Percentiles rank a stretch among this genome's conserved stretches.
Evolutionary conservation across 2,888 invertebrate species (phyloP).

Genomic region (Petrolisthes manimaculis): DNA sequence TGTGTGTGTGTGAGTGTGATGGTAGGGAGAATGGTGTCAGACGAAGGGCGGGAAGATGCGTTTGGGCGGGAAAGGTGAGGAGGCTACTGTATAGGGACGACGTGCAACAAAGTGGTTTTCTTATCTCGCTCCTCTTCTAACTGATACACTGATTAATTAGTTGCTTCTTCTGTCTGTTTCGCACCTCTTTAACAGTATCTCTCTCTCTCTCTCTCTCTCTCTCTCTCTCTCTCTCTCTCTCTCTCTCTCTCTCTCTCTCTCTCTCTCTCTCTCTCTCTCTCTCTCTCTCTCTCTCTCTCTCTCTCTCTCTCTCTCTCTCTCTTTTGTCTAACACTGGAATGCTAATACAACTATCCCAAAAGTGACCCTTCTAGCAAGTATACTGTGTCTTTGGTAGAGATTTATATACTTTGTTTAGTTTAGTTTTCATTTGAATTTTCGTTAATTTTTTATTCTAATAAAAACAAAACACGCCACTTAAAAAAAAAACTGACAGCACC

Average conservation of each 20-base stretch:
- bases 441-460: no score
- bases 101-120: background rate
- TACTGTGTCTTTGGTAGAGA: no score
- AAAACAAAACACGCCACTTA: no score
- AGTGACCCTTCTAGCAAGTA: no score
- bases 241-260: background rate
- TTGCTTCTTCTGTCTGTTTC: background rate
- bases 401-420: no score
- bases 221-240: background rate
- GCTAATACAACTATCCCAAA: no score
- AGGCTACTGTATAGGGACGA: background rate
- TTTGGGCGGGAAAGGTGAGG: background rate
- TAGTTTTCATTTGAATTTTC: no score
- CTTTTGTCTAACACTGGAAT: background rate
- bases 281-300: slow-evolving; percentile 17
- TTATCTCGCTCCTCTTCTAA: background rate
- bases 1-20: no score
- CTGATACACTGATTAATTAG: background rate
- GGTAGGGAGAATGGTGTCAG: no score
- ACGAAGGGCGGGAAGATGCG: background rate
- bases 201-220: background rate
- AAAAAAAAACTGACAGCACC: no score
- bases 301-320: slow-evolving; percentile 16
- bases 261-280: background rate
- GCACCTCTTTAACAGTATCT: background rate